Base-by-base conservation (phyloP, 1,140 invertebrate species). In the Drosophila miranda region DNA sequence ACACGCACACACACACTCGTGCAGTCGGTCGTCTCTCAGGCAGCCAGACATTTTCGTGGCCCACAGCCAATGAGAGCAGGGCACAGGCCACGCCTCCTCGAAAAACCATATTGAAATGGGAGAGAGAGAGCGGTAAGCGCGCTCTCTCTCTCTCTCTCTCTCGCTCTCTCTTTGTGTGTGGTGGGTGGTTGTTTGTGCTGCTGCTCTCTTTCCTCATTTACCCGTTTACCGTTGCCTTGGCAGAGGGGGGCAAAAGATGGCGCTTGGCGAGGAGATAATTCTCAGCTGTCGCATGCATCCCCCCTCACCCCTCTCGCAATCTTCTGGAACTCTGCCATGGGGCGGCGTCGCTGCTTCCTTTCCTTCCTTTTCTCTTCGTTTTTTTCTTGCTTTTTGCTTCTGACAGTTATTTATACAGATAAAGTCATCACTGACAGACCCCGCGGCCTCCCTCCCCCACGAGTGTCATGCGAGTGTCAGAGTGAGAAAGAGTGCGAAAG, bases 371-470 rank as follows among this genome's bases (percentile, higher is more conserved):
- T 13, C 19, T 30, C n/a, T 42, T 26, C 46, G 52, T 21, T 34
- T 57, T 48, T 59, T 46, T 62, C 52, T 56, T 49, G 45, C 38
- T 41, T 67, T 63, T 76, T 55, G 44, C 54, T 62, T 38, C 74
- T 86, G 83, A 82, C 82, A 87, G 82, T 87, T 87, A 87, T 87
- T 87, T 87, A 81, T 87, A 87, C 82, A 87, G 82, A 87, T 87
- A 87, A 87, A 87, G 82, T 87, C 82, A 87, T 87, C 82, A 87
- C 82, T 82, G 82, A 72, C 78, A 82, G 78, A 56, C 75, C 67
- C 78, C 57, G 50, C 62, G 63, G 81, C 61, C 67, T 43, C 57
- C 54, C 28, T 19, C 54, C 21, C 42, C 8, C 42, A 63, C 14
- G 53, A 52, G 44, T 5, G 4, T 38, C 34, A 4, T 13, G 11